Percentiles rank a stretch among this genome's conserved stretches.
These are phyloP conservation scores for Rhynchomys soricoides DNA, from an alignment of 2,113 vertebrate genomes.

Conservation along the genomic window DNA sequence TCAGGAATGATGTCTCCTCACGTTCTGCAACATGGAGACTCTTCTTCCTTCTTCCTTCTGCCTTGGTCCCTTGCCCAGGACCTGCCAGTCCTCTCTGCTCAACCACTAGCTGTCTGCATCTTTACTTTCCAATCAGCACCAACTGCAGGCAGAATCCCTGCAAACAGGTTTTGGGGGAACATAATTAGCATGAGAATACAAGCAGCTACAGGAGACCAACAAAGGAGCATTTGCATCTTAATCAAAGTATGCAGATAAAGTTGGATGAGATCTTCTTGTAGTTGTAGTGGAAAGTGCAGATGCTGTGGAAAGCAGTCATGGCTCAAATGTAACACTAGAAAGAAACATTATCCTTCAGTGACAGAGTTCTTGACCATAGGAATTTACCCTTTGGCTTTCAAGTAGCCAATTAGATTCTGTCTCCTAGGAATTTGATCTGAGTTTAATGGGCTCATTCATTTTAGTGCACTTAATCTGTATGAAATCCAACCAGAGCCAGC, in stretches of 20 bases:
- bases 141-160: too few species aligned
- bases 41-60: too few species aligned
- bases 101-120: too few species aligned
- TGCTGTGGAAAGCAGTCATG: not conserved
- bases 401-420: conserved; percentile 21
- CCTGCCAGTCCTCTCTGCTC: too few species aligned
- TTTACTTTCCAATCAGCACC: too few species aligned
- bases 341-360: not conserved
- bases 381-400: conserved; percentile 44
- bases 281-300: not conserved
- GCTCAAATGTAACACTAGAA: conserved; percentile 1
- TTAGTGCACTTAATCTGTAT: not conserved
- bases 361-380: not conserved
- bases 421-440: conserved; percentile 45
- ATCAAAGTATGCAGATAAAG: not conserved
- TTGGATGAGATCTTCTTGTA: not conserved
- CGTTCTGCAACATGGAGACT: too few species aligned
- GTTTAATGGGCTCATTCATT: conserved; percentile 21
- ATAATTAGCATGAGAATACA: too few species aligned
- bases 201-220: not conserved
- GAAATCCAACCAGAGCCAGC: not conserved
- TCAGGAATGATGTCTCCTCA: too few species aligned
- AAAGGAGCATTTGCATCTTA: not conserved
- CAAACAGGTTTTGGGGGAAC: too few species aligned
- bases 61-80: too few species aligned